Percentiles rank a stretch among this genome's conserved stretches.
phyloP scores from a whole-genome alignment of 92 coral and sea anemone species.

The Anthopleura xanthogrammica region DNA sequence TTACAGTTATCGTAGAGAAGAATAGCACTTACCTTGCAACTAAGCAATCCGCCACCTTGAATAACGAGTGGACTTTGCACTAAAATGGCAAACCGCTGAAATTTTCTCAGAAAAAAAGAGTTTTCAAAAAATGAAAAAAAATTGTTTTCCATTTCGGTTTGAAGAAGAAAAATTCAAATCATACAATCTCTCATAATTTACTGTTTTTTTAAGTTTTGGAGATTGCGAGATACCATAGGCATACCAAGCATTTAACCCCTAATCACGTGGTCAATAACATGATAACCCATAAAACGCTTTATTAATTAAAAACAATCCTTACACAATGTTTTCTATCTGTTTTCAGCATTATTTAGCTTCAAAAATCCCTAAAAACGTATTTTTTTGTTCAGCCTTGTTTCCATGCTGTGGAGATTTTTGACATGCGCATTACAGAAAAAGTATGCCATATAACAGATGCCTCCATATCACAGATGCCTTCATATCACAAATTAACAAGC shows the following conservation, averaged over 20 bases:
- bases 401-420: conserved; percentile 2
- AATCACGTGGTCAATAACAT: not conserved
- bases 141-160: not conserved
- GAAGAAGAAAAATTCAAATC: not conserved
- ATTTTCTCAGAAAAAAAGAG: not conserved
- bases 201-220: not conserved
- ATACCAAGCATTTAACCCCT: not conserved
- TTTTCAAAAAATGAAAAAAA: not conserved
- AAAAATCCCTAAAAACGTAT: not conserved
- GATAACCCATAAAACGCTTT: not conserved
- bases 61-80: not conserved
- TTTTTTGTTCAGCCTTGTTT: conserved; percentile 2
- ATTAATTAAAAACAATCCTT: not conserved
- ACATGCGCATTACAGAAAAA: conserved; percentile 9
- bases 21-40: not conserved
- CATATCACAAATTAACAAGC: conserved; percentile 4
- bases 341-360: not conserved
- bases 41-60: not conserved
- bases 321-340: not conserved
- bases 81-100: not conserved
- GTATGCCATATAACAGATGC: no score
- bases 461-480: not conserved
- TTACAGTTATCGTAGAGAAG: not conserved
- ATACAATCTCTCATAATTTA: not conserved
- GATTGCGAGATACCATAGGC: not conserved